Base-by-base conservation (phyloP, 2,113 vertebrate genomes). In the Calyptommatus sinebrachiatus region DNA sequence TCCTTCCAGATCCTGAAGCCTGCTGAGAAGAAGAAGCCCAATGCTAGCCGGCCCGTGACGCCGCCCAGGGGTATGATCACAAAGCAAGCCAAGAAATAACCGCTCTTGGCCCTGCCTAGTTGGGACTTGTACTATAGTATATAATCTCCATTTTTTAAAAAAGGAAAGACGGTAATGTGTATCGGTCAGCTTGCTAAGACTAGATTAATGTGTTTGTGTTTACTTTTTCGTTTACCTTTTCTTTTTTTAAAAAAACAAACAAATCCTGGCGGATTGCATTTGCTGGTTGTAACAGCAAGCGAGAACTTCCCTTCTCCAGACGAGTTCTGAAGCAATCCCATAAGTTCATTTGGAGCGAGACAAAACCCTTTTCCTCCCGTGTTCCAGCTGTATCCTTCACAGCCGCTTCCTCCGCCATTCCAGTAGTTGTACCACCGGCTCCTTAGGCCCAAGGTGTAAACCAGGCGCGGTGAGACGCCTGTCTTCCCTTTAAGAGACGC, bases 21-120 rank as follows among this genome's bases (percentile, higher is more conserved):
- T 86, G 98, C 98, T 62, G 98, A 99, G 93, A 99, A 99, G 88
- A 99, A 99, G 95, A 99, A 99, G 94, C 96, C 97, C 53, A 99
- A 98, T 73, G 97, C 98, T 86, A 99, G 97, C 85, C 97, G 98
- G 92, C 98, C 98, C 0, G 97, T 99, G 87, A 99, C 98, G 16
- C 98, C 98, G 74, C 98, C 98, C 84, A 94, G 98, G 90, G 98
- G 97, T 91, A 97, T 98, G 96, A 97, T 98, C 94, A 98, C 97
- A 94, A 99, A 99, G 92, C 97, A 99, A 93, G 96, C 97, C 83
- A 99, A 99, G 96, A 99, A 99, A 97, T 99, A 95, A 89, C 88
- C 83, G 62, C 28, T 79, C 92, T 87, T 89, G 92, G 91, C 82
- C 24, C 90, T 90, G 89, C 92, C 92, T 94, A 86, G 83, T 79